Evolutionary conservation across 2,888 invertebrate species (phyloP), one percentile per base, ranked within the genome.

Genomic region (Drosophila prostipennis): DNA sequence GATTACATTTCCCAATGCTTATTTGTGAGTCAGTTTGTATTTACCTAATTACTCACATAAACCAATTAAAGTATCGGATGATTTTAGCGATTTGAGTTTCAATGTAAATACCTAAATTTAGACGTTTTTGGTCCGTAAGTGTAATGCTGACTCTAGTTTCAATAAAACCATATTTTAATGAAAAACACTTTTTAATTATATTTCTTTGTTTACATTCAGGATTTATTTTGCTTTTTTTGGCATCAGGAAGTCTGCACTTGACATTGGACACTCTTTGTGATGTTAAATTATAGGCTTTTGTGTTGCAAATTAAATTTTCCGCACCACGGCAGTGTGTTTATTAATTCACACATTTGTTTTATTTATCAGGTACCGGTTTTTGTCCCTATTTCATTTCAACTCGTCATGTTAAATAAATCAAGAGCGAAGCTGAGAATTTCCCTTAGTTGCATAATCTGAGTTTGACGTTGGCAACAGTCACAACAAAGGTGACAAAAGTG

Each of bases 401-500:
- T 11, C 48, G 48, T 48, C 58, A 58, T 34, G 36, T 63, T 63
- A 26, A 49, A 58, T 49, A 49, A 58, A 48, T 58, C 40, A 63
- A 7, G 23, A 36, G 34, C 4, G 16, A 40, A 37, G 26, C 29
- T 2, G 34, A 26, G 42, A 43, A 52, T 42, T 56, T 59, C 49
- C 16, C 42, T 11, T 45, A 16, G n/a, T 69, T 69, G 68, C 53
- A 53, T 43, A 68, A 68, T 48, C 69, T 69, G 68, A 48, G 48
- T 52, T 69, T 69, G 69, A 68, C 68, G 68, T 53, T 42, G 52
- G 42, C 32, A 46, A 53, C 42, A 64, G 58, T 58, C 52, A 59
- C 58, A 58, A 67, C 39, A 67, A 68, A 52, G 68, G 68, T 68
- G 67, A 65, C 65, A 68, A 59, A 67, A 59, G 67, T 69, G 59